These are phyloP conservation scores for Hemicentrotus pulcherrimus DNA, from an alignment of 35 echinoderm and acorn worm species.

Conservation along the genomic window DNA sequence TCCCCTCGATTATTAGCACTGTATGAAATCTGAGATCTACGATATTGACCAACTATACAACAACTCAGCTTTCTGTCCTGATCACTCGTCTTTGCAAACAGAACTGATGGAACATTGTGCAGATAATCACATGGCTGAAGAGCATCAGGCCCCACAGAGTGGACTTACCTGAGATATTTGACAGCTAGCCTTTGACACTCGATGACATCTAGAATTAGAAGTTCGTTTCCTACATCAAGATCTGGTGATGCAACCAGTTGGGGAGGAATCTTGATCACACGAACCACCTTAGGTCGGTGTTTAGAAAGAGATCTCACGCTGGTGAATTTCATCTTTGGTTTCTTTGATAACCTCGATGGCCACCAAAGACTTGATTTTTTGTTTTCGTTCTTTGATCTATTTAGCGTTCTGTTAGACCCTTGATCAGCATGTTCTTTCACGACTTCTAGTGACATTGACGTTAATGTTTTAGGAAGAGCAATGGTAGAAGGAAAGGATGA, in stretches of 20 bases:
- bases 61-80: too few species aligned
- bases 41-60: too few species aligned
- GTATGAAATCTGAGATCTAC: too few species aligned
- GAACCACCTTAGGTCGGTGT: neutral
- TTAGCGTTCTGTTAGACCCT: neutral
- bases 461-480: conserved; percentile 1
- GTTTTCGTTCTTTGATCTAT: neutral
- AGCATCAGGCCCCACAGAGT: neutral
- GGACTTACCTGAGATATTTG: neutral
- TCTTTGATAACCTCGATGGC: neutral
- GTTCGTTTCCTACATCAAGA: neutral
- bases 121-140: too few species aligned
- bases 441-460: neutral
- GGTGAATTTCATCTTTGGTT: neutral
- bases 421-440: neutral
- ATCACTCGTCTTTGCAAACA: too few species aligned
- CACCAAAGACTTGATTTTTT: neutral
- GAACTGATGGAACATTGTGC: too few species aligned
- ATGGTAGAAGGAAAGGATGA: neutral
- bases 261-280: neutral
- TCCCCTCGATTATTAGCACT: too few species aligned
- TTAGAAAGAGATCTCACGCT: neutral
- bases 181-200: neutral
- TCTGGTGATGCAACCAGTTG: neutral
- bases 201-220: neutral